Evolutionary conservation across 2,888 invertebrate genomes (phyloP), one percentile per base, ranked within the genome.

Genomic region (Amphimallon solstitiale): DNA sequence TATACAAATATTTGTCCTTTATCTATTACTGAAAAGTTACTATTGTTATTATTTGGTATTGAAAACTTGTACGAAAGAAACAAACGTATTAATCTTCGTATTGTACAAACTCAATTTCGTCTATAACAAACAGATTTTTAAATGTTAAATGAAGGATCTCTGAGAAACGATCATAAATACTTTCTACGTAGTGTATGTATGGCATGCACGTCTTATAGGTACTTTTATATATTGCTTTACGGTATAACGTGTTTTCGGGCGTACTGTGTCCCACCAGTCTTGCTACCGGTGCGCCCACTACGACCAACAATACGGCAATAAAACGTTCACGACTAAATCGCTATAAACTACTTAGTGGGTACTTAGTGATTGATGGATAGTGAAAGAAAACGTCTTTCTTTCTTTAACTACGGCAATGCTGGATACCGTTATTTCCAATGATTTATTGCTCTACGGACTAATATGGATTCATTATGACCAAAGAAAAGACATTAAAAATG

Each of bases 331-430:
- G 63, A 52, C 40, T 43, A 15, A 29, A 38, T 43, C 63, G 35
- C 38, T 63, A 54, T 54, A 63, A 63, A 63, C 63, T 63, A 63
- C 63, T 63, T 40, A 63, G 51, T 45, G 51, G n/a, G 29, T 52
- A 43, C 52, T 63, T 63, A 63, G 63, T 63, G 63, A 63, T 63
- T 63, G 63, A 63, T 63, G 63, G 63, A 51, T 43, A 43, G 9
- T 43, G 43, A 63, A 63, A 63, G 34, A 43, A 54, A 34, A 52
- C 34, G 35, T 17, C 45, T 52, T 29, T 63, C 19, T 61, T 46
- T 46, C 46, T 48, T 40, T 63, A 14, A 45, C 29, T 45, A 63
- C 49, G 23, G 37, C 62, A 23, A 17, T 10, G 34, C 23, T 34
- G 23, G 34, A 52, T 48, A 29, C 12, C 21, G 61, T 37, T 38